Base-by-base conservation (phyloP, 2,888 invertebrate genomes). In the Lottia gigantea region DNA sequence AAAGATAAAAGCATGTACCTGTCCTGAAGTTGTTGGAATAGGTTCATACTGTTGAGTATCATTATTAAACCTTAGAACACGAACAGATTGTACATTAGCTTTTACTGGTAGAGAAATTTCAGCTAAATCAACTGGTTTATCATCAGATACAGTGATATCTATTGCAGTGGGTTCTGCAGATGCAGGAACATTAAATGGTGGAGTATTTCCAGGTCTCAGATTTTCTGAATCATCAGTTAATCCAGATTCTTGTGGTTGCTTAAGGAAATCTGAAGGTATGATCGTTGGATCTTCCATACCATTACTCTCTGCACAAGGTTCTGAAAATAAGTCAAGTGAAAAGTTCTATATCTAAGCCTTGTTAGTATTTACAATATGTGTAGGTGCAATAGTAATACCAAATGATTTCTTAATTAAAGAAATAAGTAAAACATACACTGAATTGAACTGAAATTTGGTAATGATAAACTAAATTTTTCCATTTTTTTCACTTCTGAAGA, bases 281-380 rank as follows among this genome's bases (percentile, higher is more conserved):
- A 55, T 23, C n/a, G 55, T 55, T 55, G 55, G 55, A 55, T 23
- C 19, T n/a, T 55, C 55, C 55, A 55, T 55, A 8, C 55, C 55
- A 19, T 55, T 23, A 8, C n/a, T 55, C 19, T 19, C 55, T 19
- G 19, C n/a, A n/a, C 55, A 55, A 2, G n/a, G 55, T 55, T n/a
- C 55, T 55, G 55, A 14, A 55, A n/a, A 49, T 7, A 49, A 15
- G 6, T 31, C 31, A 31, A 31, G 2, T 31, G 31, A 31, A 31
- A 31, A 31, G n/a, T n/a, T n/a, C n/a, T n/a, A n/a, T n/a, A n/a
- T n/a, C n/a, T n/a, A 31, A 31, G 31, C 31, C 31, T 31, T 31
- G 31, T 31, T 31, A 31, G 31, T 31, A 2, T 31, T 31, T 31
- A 31, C n/a, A 6, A 31, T 31, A 31, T 2, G 31, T 31, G 6